These are phyloP conservation scores for Oxyteleia sp. DNA, from an alignment of 2,888 invertebrate species.

Conservation along the genomic window DNA sequence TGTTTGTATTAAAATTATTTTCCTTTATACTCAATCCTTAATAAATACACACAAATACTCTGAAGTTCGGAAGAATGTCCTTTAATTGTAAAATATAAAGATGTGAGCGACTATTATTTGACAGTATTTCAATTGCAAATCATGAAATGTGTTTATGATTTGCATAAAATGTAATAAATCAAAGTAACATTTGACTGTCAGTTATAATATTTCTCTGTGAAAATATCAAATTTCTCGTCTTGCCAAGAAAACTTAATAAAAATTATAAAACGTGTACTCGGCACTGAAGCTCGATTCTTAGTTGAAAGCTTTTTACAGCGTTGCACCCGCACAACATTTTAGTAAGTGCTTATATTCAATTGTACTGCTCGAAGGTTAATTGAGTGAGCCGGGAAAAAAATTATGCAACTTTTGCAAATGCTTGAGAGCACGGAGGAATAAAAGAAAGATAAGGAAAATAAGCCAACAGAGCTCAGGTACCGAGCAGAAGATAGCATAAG, in stretches of 20 bases:
- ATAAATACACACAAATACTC: too few species aligned
- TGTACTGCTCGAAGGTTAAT: slow-evolving; percentile 30
- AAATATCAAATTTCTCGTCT: too few species aligned
- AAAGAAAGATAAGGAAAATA: slow-evolving; percentile 1
- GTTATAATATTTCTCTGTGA: too few species aligned
- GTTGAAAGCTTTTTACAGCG: slow-evolving; percentile 8
- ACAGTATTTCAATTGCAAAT: too few species aligned
- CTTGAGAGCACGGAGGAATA: not conserved
- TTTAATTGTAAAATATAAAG: too few species aligned
- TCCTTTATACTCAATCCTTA: too few species aligned
- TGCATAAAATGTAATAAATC: too few species aligned
- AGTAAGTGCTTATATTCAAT: slow-evolving; percentile 36
- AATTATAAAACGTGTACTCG: slow-evolving; percentile 26
- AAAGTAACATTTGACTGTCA: too few species aligned
- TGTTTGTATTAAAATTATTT: too few species aligned
- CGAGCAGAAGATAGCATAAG: slow-evolving; percentile 22
- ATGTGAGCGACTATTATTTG: too few species aligned
- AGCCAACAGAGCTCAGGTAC: not conserved
- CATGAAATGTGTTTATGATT: too few species aligned
- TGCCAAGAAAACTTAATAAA: slow-evolving; percentile 12
- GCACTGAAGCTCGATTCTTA: slow-evolving; percentile 6
- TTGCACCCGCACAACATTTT: slow-evolving; percentile 11
- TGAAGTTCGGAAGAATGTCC: too few species aligned
- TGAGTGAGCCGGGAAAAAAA: slow-evolving; percentile 32
- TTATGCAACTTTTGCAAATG: slow-evolving; percentile 9